Conservation (phyloP, 2,888 invertebrate genomes). For the Nymphalis urticae region DNA sequence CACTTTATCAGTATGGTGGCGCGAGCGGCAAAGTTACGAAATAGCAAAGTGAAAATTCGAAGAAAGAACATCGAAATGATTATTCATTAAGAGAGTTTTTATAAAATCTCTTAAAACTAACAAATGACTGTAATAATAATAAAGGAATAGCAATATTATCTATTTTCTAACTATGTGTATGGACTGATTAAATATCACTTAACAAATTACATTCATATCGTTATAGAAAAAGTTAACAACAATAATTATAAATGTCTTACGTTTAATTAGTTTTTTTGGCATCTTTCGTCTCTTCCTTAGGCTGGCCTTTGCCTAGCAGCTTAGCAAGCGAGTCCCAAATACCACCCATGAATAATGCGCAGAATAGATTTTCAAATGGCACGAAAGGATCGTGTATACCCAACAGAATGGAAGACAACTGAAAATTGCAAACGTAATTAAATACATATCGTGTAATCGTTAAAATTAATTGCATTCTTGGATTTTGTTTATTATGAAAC, state of each 20-base stretch:
- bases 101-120: too few species aligned
- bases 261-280: conserved; percentile 89
- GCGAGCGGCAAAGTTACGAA: too few species aligned
- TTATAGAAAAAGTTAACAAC: not conserved
- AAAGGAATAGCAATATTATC: too few species aligned
- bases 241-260: conserved; percentile 41
- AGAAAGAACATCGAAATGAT: too few species aligned
- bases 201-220: too few species aligned
- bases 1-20: too few species aligned
- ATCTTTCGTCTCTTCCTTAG: conserved; percentile 91
- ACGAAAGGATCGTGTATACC: conserved; percentile 99
- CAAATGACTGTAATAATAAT: too few species aligned
- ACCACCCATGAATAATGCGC: conserved; percentile 97
- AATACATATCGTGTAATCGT: not conserved
- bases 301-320: conserved; percentile 90
- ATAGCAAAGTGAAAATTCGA: too few species aligned
- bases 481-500: not conserved
- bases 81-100: too few species aligned
- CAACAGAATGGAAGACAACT: conserved; percentile 95
- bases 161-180: too few species aligned
- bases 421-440: conserved; percentile 43
- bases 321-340: conserved; percentile 98
- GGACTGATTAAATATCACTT: too few species aligned
- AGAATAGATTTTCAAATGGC: conserved; percentile 99
- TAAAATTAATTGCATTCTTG: too few species aligned